Evolutionary conservation across 2,113 vertebrate species (phyloP).

Genomic region (Mastomys natalensis): DNA sequence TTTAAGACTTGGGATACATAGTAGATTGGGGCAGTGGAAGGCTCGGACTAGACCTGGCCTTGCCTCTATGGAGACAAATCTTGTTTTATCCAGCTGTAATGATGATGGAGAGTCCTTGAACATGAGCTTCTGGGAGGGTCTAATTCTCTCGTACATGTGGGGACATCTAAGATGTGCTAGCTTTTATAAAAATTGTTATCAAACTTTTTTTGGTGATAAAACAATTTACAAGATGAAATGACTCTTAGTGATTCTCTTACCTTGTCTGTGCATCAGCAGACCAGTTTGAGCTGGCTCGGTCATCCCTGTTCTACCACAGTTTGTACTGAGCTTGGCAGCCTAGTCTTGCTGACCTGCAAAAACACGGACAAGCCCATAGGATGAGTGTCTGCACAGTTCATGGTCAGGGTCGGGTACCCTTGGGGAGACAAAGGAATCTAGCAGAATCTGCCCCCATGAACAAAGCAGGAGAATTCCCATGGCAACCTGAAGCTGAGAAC

Average conservation of each 20-base stretch:
- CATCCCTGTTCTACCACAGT: fast-evolving
- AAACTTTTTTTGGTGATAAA: not conserved
- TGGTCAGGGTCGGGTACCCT: not conserved
- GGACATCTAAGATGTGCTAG: not conserved
- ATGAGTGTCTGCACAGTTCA: not conserved
- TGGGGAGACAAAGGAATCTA: not conserved
- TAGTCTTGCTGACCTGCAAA: not conserved
- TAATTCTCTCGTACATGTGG: fast-evolving
- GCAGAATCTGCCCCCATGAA: not conserved
- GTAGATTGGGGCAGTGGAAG: not conserved
- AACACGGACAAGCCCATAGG: not conserved
- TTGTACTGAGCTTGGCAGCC: too few species aligned
- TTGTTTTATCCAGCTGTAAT: not conserved
- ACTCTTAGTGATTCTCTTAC: not conserved
- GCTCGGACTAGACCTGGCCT: not conserved
- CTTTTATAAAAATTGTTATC: too few species aligned
- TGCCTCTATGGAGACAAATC: not conserved
- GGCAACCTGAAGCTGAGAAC: not conserved
- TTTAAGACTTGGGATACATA: not conserved
- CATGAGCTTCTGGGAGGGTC: too few species aligned
- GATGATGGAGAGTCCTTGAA: not conserved
- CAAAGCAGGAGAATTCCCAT: not conserved
- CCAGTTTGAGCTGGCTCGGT: not conserved
- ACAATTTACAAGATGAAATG: fast-evolving
- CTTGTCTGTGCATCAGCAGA: fast-evolving